phyloP scores from a whole-genome alignment of 2,797 vertebrate species.

The Helostoma temminkii region DNA sequence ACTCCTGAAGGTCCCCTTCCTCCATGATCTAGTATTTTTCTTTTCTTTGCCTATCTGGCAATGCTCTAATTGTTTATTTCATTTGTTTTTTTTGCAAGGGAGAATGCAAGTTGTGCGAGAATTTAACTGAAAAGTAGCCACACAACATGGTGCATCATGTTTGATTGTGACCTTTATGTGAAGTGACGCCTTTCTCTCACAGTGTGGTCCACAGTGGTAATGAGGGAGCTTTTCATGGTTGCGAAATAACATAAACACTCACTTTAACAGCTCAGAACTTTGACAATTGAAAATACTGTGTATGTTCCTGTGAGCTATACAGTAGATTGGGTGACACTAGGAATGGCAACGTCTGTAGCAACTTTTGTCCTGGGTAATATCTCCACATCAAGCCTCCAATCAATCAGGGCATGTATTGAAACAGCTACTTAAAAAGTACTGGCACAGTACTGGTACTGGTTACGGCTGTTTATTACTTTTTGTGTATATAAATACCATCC shows the following conservation, averaged over 20 bases:
- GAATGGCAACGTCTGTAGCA: no score
- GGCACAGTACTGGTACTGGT: no score
- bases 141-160: background rate
- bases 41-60: slow-evolving; percentile 13
- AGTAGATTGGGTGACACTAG: no score
- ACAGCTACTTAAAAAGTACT: no score
- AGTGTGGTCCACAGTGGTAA: background rate
- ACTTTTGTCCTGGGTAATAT: no score
- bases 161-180: slow-evolving; percentile 8
- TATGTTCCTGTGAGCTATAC: background rate
- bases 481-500: no score
- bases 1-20: slow-evolving; percentile 45
- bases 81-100: slow-evolving; percentile 3
- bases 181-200: background rate
- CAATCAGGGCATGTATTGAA: no score
- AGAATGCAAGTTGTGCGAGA: background rate
- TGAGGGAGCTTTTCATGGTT: background rate
- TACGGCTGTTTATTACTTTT: no score
- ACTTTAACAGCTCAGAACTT: background rate
- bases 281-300: background rate
- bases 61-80: slow-evolving; percentile 27
- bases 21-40: background rate
- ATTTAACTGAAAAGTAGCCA: background rate
- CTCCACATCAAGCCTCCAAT: no score
- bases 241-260: background rate